A percentile compares a stretch with the other conserved stretches of the same genome.
These are phyloP conservation scores for Corythaixoides concolor DNA, from an alignment of 2,113 vertebrate species.

Conservation along the genomic window DNA sequence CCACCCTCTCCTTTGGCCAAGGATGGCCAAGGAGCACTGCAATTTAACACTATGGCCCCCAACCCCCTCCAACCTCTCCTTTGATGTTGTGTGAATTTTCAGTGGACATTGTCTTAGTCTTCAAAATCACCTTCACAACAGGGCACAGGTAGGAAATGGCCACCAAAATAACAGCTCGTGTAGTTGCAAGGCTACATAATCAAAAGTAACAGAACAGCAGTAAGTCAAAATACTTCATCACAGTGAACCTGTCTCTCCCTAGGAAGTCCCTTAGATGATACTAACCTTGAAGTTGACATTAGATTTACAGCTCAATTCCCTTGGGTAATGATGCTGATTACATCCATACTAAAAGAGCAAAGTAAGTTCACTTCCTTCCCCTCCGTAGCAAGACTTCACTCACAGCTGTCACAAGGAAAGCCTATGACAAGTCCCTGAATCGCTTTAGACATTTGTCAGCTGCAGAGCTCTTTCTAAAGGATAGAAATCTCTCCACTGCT, in stretches of 20 bases:
- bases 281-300: conserved; percentile 51
- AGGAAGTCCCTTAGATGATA: conserved; percentile 1
- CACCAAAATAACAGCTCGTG: not conserved
- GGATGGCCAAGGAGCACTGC: not conserved
- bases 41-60: not conserved
- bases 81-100: not conserved
- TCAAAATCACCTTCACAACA: not conserved
- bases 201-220: not conserved
- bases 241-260: not conserved
- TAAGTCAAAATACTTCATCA: not conserved
- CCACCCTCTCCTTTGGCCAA: not conserved
- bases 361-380: conserved; percentile 19
- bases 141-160: not conserved
- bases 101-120: not conserved
- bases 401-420: not conserved
- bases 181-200: not conserved
- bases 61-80: not conserved
- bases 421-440: not conserved
- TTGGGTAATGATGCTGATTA: conserved; percentile 55
- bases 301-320: conserved; percentile 62
- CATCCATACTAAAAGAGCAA: conserved; percentile 30
- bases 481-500: conserved; percentile 8
- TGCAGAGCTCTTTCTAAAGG: conserved; percentile 21
- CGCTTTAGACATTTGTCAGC: not conserved
- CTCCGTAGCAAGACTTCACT: not conserved